Base-by-base conservation (phyloP, 30 jellyfish, hydroid and myxozoan genomes). In the Cassiopea andromeda region DNA sequence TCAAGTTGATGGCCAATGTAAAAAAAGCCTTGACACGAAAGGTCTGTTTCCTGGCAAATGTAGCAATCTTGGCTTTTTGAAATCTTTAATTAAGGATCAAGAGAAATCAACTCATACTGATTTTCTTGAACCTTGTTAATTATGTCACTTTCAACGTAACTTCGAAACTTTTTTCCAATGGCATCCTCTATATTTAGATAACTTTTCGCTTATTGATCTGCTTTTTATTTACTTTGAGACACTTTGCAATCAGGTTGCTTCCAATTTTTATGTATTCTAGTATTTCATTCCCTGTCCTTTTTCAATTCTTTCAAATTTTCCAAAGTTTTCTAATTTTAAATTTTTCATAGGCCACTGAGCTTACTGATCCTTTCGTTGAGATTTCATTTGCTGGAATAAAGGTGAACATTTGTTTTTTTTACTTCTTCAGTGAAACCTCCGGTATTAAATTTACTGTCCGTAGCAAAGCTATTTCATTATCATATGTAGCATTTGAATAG, bases 361-460 rank as follows among this genome's bases (percentile, higher is more conserved):
- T 96, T 91, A 98, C 98, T 47, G 98, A 96, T 70, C 99, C 99
- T 45, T 96, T 96, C 76, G 99, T 96, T 0, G 99, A 96, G 81
- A 88, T 96, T 1, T 67, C 97, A 9, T 96, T 96, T 75, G 98
- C 97, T 77, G 99, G 99, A 2, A 61, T 92, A 48, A 92, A 89
- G 91, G 99, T 95, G 7, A 47, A 94, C 64, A 44, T 5, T 50
- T 50, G 9, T 50, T 50, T 50, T 50, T 9, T 9, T 9, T 2
- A 5, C 8, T 50, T 9, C 64, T 5, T 50, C 64, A 50, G 8
- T 9, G 9, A 2, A 50, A 50, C 64, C 64, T 9, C 64, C 64
- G 64, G 9, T 50, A 2, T 50, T 50, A 50, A 2, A 50, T 2
- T 50, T 9, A 50, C 5, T 50, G 64, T 9, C 64, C 64, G 5